These are phyloP conservation scores for Pavo muticus DNA, from an alignment of 2,113 vertebrate genomes.

Conservation along the genomic window DNA sequence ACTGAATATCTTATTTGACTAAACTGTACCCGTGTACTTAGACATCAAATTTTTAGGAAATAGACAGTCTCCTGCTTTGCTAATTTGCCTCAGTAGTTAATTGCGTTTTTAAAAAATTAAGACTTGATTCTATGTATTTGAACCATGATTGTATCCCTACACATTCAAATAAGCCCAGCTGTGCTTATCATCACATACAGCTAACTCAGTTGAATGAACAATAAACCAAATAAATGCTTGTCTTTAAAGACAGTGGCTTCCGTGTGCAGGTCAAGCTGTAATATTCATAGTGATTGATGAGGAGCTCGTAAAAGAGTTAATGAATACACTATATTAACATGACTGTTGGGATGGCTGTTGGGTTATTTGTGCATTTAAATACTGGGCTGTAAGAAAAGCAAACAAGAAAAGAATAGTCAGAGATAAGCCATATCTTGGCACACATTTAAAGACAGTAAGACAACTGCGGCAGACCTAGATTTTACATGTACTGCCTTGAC, in stretches of 20 bases:
- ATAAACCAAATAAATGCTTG: background rate
- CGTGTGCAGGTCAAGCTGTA: background rate
- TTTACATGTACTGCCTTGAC: background rate
- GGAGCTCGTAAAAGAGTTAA: conserved; percentile 44
- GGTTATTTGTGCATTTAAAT: conserved; percentile 26
- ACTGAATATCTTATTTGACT: background rate
- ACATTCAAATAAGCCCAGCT: background rate
- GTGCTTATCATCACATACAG: background rate
- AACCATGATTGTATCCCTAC: background rate
- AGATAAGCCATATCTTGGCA: conserved; percentile 38
- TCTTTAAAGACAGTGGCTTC: background rate
- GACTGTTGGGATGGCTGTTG: background rate
- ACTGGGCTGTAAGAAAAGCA: conserved; percentile 32
- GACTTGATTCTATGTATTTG: background rate
- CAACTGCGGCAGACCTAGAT: background rate
- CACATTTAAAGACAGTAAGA: conserved; percentile 16
- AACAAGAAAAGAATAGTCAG: background rate
- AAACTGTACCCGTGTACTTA: background rate
- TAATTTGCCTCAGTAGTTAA: background rate
- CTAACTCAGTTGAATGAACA: background rate
- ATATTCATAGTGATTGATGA: conserved; percentile 15
- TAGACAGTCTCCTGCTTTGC: background rate
- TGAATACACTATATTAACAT: conserved; percentile 9
- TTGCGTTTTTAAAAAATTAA: background rate
- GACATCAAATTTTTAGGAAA: background rate